Percentiles rank a stretch among this genome's conserved stretches.
phyloP scores from a whole-genome alignment of 2,113 vertebrate species.

The Taurulus bubalis region DNA sequence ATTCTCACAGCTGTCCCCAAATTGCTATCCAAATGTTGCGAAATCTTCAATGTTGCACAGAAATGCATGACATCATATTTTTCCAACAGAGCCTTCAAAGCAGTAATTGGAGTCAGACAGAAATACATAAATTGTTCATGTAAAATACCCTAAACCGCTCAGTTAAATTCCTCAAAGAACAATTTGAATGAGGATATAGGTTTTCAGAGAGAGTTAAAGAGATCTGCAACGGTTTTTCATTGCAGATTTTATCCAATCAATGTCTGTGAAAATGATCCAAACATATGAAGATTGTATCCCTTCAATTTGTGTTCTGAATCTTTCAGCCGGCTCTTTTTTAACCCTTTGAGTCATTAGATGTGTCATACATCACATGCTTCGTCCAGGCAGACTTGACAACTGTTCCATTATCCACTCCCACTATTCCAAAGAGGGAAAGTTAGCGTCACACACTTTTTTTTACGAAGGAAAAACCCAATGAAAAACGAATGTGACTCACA shows the following conservation, averaged over 20 bases:
- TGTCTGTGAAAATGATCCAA: background rate
- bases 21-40: background rate
- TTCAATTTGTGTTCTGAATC: background rate
- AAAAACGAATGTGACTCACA: constrained; percentile 71
- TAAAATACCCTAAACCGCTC: background rate
- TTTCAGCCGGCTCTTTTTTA: background rate
- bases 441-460: constrained; percentile 56
- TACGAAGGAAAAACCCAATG: constrained; percentile 67
- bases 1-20: background rate
- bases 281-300: background rate
- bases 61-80: constrained; percentile 1
- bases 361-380: constrained; percentile 41
- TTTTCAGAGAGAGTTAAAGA: background rate
- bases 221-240: background rate
- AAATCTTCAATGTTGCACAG: background rate
- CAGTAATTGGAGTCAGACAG: background rate
- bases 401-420: constrained; percentile 62
- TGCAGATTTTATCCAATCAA: background rate
- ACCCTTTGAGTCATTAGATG: constrained; percentile 8
- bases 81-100: background rate
- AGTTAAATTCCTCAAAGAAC: background rate
- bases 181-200: background rate
- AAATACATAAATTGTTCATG: background rate
- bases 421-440: constrained; percentile 66
- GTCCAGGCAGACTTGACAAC: constrained; percentile 32